A percentile compares a stretch with the other conserved stretches of the same genome.
These are phyloP conservation scores for Riptortus pedestris DNA, from an alignment of 1,140 invertebrate genomes.

Conservation along the genomic window DNA sequence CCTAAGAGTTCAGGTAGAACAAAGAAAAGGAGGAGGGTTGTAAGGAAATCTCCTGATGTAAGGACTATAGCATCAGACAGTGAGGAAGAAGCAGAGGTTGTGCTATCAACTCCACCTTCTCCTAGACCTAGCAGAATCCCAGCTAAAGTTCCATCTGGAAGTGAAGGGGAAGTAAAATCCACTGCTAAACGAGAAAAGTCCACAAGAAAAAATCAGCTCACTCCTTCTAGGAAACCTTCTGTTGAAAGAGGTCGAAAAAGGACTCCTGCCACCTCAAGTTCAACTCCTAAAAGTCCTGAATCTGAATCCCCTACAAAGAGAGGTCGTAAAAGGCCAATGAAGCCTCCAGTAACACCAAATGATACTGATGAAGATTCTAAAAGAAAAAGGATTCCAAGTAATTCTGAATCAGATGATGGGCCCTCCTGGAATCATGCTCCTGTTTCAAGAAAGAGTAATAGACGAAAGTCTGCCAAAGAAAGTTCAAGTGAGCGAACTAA, in stretches of 20 bases:
- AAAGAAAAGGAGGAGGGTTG: constrained; percentile 9
- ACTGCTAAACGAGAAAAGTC: neutral
- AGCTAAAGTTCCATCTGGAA: constrained; percentile 22
- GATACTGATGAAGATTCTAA: constrained; percentile 30
- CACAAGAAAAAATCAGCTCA: neutral
- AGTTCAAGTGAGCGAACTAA: constrained; percentile 27
- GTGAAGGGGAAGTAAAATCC: constrained; percentile 21
- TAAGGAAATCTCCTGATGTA: neutral
- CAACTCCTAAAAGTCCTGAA: constrained; percentile 9
- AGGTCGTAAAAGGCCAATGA: constrained; percentile 24
- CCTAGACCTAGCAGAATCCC: constrained; percentile 10
- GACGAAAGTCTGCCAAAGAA: constrained; percentile 21
- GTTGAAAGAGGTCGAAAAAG: constrained; percentile 10
- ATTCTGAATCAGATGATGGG: constrained; percentile 27
- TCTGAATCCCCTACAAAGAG: constrained; percentile 15
- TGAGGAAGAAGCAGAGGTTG: constrained; percentile 12
- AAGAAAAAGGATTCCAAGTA: constrained; percentile 22
- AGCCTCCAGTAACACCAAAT: constrained; percentile 26
- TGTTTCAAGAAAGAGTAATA: constrained; percentile 13
- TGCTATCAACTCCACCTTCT: neutral
- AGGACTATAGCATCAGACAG: constrained; percentile 14
- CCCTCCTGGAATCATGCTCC: constrained; percentile 3
- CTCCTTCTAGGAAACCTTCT: neutral
- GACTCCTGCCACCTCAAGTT: neutral
- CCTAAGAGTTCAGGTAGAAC: neutral